Percentiles rank a stretch among this genome's conserved stretches.
phyloP scores from a whole-genome alignment of 2,797 vertebrate genomes.

The Rhinophrynus dorsalis region DNA sequence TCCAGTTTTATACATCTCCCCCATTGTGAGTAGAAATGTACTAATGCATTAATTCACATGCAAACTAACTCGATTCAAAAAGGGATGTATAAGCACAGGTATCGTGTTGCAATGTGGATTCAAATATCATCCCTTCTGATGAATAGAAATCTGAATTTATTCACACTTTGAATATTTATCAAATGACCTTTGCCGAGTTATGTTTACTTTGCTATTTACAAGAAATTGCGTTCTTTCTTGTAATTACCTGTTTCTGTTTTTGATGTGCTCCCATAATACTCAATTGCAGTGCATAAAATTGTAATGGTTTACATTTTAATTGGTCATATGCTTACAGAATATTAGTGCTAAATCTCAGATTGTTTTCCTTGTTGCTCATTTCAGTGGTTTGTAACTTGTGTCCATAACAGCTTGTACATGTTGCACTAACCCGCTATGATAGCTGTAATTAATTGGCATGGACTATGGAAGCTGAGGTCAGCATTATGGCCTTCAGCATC shows the following conservation, averaged over 20 bases:
- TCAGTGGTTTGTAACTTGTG: conserved; percentile 6
- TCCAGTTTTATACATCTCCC: too few relatives aligned
- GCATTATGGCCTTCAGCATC: conserved; percentile 3
- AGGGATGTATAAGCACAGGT: too few relatives aligned
- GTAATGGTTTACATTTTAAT: neutral
- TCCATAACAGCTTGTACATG: conserved; percentile 13
- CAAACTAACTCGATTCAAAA: too few relatives aligned
- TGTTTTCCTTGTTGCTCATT: conserved; percentile 10
- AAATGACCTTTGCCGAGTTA: too few relatives aligned
- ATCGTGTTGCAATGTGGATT: too few relatives aligned
- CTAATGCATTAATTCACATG: too few relatives aligned
- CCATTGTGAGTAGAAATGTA: too few relatives aligned
- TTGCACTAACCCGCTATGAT: neutral
- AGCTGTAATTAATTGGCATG: conserved; percentile 11
- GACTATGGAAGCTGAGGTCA: neutral
- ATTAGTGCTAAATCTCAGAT: neutral
- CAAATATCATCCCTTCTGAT: too few relatives aligned
- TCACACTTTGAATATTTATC: too few relatives aligned
- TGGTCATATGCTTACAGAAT: neutral
- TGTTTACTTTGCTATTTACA: neutral
- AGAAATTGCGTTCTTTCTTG: too few relatives aligned
- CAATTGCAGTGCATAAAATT: neutral
- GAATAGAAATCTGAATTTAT: too few relatives aligned
- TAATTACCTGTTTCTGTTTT: too few relatives aligned
- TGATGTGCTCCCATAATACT: neutral